Evolutionary conservation across 2,888 invertebrate genomes (phyloP), one percentile per base, ranked within the genome.

Genomic region (Ophion obscuratus): DNA sequence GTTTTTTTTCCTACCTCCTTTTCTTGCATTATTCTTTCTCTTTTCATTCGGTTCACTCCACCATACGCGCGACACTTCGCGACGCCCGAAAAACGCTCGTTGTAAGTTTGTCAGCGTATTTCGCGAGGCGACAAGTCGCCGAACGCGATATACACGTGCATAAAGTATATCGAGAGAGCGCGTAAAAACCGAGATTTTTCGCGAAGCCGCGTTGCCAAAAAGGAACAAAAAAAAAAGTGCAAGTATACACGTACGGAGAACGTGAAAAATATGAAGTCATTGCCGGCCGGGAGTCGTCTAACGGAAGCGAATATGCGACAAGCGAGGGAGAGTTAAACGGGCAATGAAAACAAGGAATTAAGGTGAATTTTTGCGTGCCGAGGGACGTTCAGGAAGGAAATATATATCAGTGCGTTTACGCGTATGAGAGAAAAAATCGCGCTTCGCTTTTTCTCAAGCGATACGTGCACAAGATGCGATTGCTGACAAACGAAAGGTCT

Each of bases 101-200:
- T 83, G 73, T 75, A 81, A 81, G 74, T 86, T 78, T 83, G 83
- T 86, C 83, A 75, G 59, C 77, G 40, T 57, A 81, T 86, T 81
- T 77, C 67, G 66, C 80, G 80, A 74, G 14, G 53, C 57, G 67
- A 77, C 81, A 57, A 67, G 57, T 71, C 24, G 44, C 74, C 14
- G 3, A 31, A 47, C 64, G 59, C 62, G 64, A 66, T 10, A 75
- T 78, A 67, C n/a, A 78, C 1, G 31, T 17, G 59, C 20, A 67
- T 67, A 59, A 40, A 59, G 62, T 59, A 67, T 31, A 75, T 62
- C 68, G 75, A 68, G 62, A 57, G 70, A 66, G 74, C 80, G 36
- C 11, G 57, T 53, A 81, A 57, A 44, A 74, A 67, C 27, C 24
- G 40, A 77, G 20, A 70, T 61, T 64, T 73, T 73, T 73, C 73